A percentile compares a stretch with the other conserved stretches of the same genome.
phyloP scores from a whole-genome alignment of 2,888 invertebrate genomes.

The Agapetus fuscipes region DNA sequence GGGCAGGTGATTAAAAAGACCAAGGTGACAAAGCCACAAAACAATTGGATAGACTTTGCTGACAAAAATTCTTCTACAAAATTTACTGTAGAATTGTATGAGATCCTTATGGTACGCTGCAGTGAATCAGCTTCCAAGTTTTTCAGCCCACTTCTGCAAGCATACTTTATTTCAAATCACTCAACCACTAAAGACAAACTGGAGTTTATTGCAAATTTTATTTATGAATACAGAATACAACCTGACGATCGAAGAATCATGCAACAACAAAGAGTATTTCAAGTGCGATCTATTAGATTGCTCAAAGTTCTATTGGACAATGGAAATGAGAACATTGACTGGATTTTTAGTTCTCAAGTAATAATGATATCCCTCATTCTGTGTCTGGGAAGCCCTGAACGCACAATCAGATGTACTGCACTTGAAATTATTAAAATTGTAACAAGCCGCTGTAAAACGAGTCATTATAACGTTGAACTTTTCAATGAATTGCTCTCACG shows the following conservation, averaged over 20 bases:
- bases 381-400: conserved; percentile 49
- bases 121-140: conserved; percentile 31
- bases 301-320: conserved; percentile 5
- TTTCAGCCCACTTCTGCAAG: conserved; percentile 35
- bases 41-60: conserved; percentile 39
- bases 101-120: conserved; percentile 42
- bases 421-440: too few species aligned
- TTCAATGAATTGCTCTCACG: conserved; percentile 39
- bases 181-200: conserved; percentile 37
- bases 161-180: conserved; percentile 39
- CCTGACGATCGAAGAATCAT: conserved; percentile 17
- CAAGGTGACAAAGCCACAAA: conserved; percentile 31
- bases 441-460: too few species aligned
- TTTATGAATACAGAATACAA: conserved; percentile 36
- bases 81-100: conserved; percentile 36
- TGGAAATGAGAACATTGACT: conserved; percentile 22
- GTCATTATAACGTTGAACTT: conserved; percentile 35
- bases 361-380: conserved; percentile 45
- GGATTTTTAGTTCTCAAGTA: conserved; percentile 37
- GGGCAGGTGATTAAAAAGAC: conserved; percentile 33
- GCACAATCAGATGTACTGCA: too few species aligned
- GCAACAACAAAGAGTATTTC: conserved; percentile 22
- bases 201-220: conserved; percentile 49
- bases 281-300: conserved; percentile 37
- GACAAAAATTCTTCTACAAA: conserved; percentile 30